Percentiles rank a stretch among this genome's conserved stretches.
Evolutionary conservation across 2,797 vertebrate species (phyloP).

Genomic region (Sardinella longiceps): DNA sequence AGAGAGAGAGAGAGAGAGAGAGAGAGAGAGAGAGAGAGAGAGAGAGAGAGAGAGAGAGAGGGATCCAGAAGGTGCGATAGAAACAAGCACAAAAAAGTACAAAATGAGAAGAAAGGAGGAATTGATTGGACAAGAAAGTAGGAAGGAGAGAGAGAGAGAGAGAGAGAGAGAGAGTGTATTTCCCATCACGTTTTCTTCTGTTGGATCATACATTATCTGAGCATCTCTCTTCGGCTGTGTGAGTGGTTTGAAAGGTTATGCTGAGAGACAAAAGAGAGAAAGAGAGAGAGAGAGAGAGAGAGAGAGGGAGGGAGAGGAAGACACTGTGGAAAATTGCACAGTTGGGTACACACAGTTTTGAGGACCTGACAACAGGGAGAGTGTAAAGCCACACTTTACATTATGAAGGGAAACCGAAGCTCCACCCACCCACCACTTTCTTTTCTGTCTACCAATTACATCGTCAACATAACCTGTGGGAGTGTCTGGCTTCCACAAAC

Average conservation of each 20-base stretch:
- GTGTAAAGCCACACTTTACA: background rate
- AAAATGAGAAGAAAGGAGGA: background rate
- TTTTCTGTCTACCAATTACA: conserved; percentile 6
- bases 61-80: background rate
- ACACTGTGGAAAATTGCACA: conserved; percentile 23
- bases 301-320: background rate
- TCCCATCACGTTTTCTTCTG: background rate
- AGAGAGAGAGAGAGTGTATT: background rate
- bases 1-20: background rate
- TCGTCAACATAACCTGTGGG: background rate
- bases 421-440: background rate
- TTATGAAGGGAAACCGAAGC: background rate
- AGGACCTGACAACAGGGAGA: background rate
- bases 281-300: background rate
- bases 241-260: background rate
- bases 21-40: background rate
- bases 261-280: background rate
- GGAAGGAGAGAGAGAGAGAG: background rate
- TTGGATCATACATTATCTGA: background rate
- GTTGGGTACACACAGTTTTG: conserved; percentile 14
- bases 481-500: background rate
- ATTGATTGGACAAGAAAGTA: background rate
- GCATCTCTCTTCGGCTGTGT: background rate
- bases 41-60: background rate
- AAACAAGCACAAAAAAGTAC: too few species aligned